Evolutionary conservation across 1,140 invertebrate species (phyloP), one percentile per base, ranked within the genome.

Genomic region (Diachasmimorpha longicaudata): DNA sequence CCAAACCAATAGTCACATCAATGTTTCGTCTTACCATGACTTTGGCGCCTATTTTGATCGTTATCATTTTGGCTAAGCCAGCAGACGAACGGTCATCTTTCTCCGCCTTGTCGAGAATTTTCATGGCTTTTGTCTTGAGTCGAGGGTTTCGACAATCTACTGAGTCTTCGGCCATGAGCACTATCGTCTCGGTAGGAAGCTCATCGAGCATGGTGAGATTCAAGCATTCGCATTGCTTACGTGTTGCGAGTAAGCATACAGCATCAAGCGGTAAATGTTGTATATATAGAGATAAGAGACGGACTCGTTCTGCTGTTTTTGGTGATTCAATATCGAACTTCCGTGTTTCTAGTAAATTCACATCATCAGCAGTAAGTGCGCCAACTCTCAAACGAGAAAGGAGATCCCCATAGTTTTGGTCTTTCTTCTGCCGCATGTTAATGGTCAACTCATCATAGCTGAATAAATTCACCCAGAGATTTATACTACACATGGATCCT

Each of bases 11-110:
- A 75, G 76, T n/a, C n/a, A n/a, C n/a, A n/a, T 84, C 80, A 68
- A 86, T 83, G 80, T 86, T 85, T 80, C 79, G 78, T 69, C 79
- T 80, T n/a, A 86, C 71, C 81, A 85, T 85, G 13, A 85, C 77
- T 68, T 71, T 80, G 10, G 79, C 74, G 16, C 74, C 81, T 67
- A 85, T 73, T 80, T 85, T 86, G 25, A 82, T 70, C 36, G 44
- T 79, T 63, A 85, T 82, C 16, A 71, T 74, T 72, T 79, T 72
- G 69, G 73, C 66, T 44, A 75, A 52, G 8, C 73, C 73, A 52
- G 73, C 73, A 10, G 73, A 67, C 19, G 39, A 46, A 14, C 55
- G 46, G 31, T 25, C 66, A 70, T 42, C 46, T 23, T 69, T 19
- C 23, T 75, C 73, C 11, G 44, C 66, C 13, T 48, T 69, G 14